phyloP scores from a whole-genome alignment of 2,113 vertebrate species.

The Vireo altiloquus region DNA sequence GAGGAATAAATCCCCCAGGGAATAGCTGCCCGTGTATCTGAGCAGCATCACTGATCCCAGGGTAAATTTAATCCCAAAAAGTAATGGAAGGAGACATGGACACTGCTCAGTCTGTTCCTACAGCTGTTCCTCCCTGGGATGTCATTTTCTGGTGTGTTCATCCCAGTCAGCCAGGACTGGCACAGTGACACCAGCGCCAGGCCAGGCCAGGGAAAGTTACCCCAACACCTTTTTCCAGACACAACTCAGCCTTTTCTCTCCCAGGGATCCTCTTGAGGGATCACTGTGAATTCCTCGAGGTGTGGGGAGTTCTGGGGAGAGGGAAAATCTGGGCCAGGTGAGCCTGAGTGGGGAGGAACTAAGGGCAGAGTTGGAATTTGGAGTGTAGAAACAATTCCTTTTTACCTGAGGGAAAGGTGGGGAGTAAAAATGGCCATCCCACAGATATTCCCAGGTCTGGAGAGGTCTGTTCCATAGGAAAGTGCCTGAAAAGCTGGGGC shows the following conservation, averaged over 20 bases:
- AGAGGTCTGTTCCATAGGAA: neutral
- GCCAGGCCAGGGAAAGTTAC: neutral
- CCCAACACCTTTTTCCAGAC: neutral
- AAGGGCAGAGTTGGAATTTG: neutral
- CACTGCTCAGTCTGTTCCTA: neutral
- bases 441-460: neutral
- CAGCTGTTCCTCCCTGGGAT: neutral
- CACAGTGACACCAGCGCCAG: accelerated
- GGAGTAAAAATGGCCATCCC: neutral
- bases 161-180: neutral
- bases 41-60: neutral
- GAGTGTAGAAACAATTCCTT: neutral
- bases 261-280: neutral
- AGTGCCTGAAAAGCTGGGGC: neutral
- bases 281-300: accelerated
- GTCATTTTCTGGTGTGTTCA: accelerated
- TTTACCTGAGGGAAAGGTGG: neutral
- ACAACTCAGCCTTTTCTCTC: accelerated
- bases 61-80: neutral
- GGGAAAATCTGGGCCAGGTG: neutral
- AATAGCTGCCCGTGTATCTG: neutral
- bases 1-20: neutral
- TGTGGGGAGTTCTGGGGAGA: neutral
- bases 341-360: neutral
- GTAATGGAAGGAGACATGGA: neutral